Evolutionary conservation across 2,888 invertebrate species (phyloP), one percentile per base, ranked within the genome.

Genomic region (Tortricodes alternella): DNA sequence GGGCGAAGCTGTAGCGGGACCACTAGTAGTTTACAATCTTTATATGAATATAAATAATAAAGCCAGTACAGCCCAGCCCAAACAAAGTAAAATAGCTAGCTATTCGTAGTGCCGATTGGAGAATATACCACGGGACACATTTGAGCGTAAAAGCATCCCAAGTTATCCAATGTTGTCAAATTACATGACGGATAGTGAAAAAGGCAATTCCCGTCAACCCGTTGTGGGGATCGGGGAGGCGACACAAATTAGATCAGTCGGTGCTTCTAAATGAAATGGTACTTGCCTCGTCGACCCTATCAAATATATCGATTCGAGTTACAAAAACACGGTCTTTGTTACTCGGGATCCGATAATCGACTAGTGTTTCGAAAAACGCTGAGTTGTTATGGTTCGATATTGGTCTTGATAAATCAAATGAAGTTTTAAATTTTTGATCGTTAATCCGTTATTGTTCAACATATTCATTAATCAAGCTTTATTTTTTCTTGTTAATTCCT

Each of bases 181-280:
- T 56, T 50, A 56, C 44, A 50, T 50, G 50, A 50, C 48, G 55
- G 41, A 44, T 56, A 50, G 56, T 56, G 48, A 55, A 56, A 55
- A 56, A 50, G 56, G 49, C 44, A 50, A 50, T 56, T 56, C 50
- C 56, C 50, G n/a, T 37, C 50, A 49, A 56, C 56, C 56, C 43
- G 44, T 44, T 49, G 41, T 39, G 43, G 18, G 43, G 43, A 43
- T 49, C 23, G 23, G 37, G 50, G 56, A 43, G 56, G 49, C 44
- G 23, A 50, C 43, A 27, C 44, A 56, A 56, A 56, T 56, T 56
- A 56, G 50, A 56, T 56, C 56, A 56, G 37, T 5, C 18, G 44
- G 56, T 39, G 11, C 43, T 19, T 44, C 56, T 44, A 56, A 56
- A 56, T 50, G 49, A 56, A 56, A 56, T 44, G 43, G 56, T 56